Conservation (phyloP, 1,140 invertebrate species). For the Nymphalis io region DNA sequence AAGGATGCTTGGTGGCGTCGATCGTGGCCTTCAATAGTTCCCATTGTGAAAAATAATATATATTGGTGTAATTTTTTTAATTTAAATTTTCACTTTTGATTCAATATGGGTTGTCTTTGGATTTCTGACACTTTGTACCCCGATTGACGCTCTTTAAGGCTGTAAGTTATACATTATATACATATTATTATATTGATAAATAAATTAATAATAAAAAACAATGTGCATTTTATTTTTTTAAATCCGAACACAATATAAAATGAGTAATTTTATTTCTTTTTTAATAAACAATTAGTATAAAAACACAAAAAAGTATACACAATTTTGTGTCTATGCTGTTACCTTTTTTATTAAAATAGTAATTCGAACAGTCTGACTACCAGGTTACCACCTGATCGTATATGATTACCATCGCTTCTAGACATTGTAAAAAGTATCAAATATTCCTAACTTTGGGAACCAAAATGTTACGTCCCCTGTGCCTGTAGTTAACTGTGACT, state of each 20-base stretch:
- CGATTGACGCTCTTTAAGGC: conserved; percentile 52
- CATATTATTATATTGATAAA: conserved; percentile 79
- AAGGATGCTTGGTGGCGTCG: conserved; percentile 55
- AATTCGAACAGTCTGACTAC: too few relatives aligned
- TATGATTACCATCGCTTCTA: too few relatives aligned
- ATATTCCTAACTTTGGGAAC: too few relatives aligned
- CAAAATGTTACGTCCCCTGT: too few relatives aligned
- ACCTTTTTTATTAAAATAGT: too few relatives aligned
- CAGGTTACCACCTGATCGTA: too few relatives aligned
- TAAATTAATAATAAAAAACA: conserved; percentile 77
- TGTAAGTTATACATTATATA: conserved; percentile 79
- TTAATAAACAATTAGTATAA: too few relatives aligned
- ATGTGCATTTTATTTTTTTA: conserved; percentile 28
- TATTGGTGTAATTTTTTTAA: conserved; percentile 52
- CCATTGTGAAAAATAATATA: conserved; percentile 28
- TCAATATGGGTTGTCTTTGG: conserved; percentile 21
- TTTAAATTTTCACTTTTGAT: conserved; percentile 37
- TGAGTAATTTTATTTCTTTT: not conserved
- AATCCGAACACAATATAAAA: not conserved
- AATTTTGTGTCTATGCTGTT: too few relatives aligned
- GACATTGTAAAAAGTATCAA: too few relatives aligned
- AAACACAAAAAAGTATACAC: too few relatives aligned
- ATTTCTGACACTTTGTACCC: conserved; percentile 29
- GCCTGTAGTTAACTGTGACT: too few relatives aligned
- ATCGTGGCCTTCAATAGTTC: conserved; percentile 33